These are phyloP conservation scores for Miichthys miiuy DNA, from an alignment of 2,797 vertebrate genomes.

Conservation along the genomic window DNA sequence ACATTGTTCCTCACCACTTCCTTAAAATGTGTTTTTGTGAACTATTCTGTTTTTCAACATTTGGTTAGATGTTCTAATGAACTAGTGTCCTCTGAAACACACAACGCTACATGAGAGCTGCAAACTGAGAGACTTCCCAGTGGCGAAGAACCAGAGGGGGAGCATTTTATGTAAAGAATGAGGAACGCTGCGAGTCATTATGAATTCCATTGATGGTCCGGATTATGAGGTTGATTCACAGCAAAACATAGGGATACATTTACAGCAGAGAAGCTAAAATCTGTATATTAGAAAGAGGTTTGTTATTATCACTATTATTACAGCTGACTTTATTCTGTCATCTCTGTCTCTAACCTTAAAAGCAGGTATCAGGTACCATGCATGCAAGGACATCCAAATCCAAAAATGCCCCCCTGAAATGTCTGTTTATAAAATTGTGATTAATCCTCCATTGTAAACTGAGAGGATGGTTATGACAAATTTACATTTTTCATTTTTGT, in stretches of 20 bases:
- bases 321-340: constrained; percentile 3
- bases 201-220: constrained; percentile 30
- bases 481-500: neutral
- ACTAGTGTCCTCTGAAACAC: constrained; percentile 11
- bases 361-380: neutral
- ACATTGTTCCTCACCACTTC: neutral
- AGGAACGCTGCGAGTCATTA: constrained; percentile 17
- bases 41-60: neutral
- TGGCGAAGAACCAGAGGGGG: neutral
- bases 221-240: constrained; percentile 23
- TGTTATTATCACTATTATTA: neutral
- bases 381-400: constrained; percentile 8
- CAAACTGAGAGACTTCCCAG: constrained; percentile 16
- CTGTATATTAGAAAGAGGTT: constrained; percentile 1
- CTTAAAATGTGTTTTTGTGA: neutral
- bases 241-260: constrained; percentile 1
- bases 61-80: constrained; percentile 15
- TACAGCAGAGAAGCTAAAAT: neutral
- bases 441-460: neutral
- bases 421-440: neutral
- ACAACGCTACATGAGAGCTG: neutral
- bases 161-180: constrained; percentile 13
- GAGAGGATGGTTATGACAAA: neutral
- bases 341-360: neutral
- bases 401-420: neutral